A percentile compares a stretch with the other conserved stretches of the same genome.
Evolutionary conservation across 2,797 vertebrate species (phyloP).

Genomic region (Anabas testudineus): DNA sequence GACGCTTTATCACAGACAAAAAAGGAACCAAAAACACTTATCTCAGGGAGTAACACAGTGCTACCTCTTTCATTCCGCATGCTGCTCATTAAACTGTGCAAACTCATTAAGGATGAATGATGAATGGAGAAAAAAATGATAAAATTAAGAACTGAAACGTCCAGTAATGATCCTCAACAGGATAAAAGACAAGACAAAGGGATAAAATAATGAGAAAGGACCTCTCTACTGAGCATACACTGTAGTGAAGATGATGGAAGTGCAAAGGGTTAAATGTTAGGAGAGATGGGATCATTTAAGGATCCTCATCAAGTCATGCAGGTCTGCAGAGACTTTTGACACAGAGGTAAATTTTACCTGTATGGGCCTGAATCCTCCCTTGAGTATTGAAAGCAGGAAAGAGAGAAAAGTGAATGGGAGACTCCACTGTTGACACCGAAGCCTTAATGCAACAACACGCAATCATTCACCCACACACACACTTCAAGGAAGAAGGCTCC

Average conservation of each 20-base stretch:
- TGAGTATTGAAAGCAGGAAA: conserved; percentile 95
- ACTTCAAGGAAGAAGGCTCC: conserved; percentile 37
- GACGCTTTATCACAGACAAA: conserved; percentile 29
- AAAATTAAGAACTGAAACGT: conserved; percentile 40
- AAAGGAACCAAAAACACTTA: conserved; percentile 26
- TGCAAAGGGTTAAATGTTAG: conserved; percentile 39
- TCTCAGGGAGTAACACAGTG: conserved; percentile 6
- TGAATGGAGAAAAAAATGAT: conserved; percentile 42
- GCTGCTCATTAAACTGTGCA: conserved; percentile 57
- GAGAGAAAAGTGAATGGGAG: conserved; percentile 96
- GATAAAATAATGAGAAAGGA: conserved; percentile 29
- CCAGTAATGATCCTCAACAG: conserved; percentile 25
- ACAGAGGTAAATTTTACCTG: conserved; percentile 83
- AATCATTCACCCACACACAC: conserved; percentile 28
- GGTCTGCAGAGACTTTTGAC: conserved; percentile 66
- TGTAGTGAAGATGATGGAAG: conserved; percentile 31
- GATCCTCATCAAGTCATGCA: conserved; percentile 84
- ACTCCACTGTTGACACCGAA: conserved; percentile 80
- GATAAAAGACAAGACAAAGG: conserved; percentile 34
- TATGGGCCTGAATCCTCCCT: conserved; percentile 99
- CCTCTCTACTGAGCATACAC: conserved; percentile 36
- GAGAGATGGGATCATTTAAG: conserved; percentile 48
- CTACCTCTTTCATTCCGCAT: conserved; percentile 60
- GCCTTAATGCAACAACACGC: conserved; percentile 48
- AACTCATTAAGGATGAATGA: conserved; percentile 52